phyloP scores from a whole-genome alignment of 2,797 vertebrate genomes.

The Pangasius mekongensis region DNA sequence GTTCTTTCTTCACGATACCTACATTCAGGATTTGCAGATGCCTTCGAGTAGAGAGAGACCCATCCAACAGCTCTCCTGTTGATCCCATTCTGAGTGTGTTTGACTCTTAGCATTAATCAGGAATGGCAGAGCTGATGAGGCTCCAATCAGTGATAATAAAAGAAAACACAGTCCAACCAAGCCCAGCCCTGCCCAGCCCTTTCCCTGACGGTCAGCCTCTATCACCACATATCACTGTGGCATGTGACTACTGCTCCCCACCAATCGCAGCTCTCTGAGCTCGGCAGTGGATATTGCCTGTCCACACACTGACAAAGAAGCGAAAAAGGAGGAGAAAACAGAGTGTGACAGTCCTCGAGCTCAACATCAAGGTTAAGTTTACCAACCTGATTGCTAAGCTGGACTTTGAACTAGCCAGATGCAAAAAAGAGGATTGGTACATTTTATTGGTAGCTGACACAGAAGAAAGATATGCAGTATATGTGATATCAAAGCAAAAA shows the following conservation, averaged over 20 bases:
- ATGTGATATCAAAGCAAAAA: neutral
- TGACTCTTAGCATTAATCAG: slow-evolving; percentile 60
- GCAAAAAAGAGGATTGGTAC: neutral
- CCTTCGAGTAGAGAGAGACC: neutral
- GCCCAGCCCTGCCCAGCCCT: slow-evolving; percentile 37
- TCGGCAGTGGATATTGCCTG: slow-evolving; percentile 59
- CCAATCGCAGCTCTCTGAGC: slow-evolving; percentile 64
- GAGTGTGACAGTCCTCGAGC: slow-evolving; percentile 35
- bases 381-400: slow-evolving; percentile 32
- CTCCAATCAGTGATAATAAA: slow-evolving; percentile 58
- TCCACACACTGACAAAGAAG: slow-evolving; percentile 57
- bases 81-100: slow-evolving; percentile 42
- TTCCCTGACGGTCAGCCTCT: slow-evolving; percentile 39
- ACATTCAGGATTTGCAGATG: neutral
- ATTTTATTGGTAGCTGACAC: slow-evolving; percentile 17
- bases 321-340: slow-evolving; percentile 46
- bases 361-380: slow-evolving; percentile 44
- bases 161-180: slow-evolving; percentile 42
- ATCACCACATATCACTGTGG: slow-evolving; percentile 70
- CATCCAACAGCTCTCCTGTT: slow-evolving; percentile 53
- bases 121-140: slow-evolving; percentile 64
- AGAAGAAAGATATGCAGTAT: neutral
- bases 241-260: slow-evolving; percentile 68
- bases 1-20: slow-evolving; percentile 30
- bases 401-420: neutral